Evolutionary conservation across 2,888 invertebrate genomes (phyloP), one percentile per base, ranked within the genome.

Genomic region (Athalia rosae): DNA sequence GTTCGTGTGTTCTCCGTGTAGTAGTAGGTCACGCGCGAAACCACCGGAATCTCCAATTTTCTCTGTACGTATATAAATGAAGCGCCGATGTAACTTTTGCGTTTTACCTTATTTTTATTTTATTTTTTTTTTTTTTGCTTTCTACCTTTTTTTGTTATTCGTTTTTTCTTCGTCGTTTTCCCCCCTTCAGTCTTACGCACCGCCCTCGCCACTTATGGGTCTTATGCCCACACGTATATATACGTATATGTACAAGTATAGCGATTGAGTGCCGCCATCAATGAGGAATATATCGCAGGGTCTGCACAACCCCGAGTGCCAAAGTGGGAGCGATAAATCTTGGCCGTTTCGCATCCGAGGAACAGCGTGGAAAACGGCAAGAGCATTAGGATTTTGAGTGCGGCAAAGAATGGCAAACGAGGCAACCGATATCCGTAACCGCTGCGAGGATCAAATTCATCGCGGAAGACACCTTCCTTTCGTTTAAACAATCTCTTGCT

Each of bases 201-300:
- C 28, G 28, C 28, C 28, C 28, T 28, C 28, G 2, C 28, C 28
- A 28, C 28, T 28, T 28, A 28, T 67, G 8, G 47, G 67, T 67
- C 67, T 67, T 50, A 50, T 15, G n/a, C 67, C 41, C 53, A 8
- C 5, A 3, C 28, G 53, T n/a, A 53, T 28, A 67, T n/a, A 58
- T n/a, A n/a, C n/a, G n/a, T n/a, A n/a, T n/a, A n/a, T n/a, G n/a
- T n/a, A n/a, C n/a, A n/a, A n/a, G n/a, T n/a, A n/a, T 13, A 45
- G 71, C 58, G 71, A 71, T 71, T 58, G 71, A 71, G 58, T 15
- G 58, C 71, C 56, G 56, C 58, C 71, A 45, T 58, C 71, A 58
- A 71, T 71, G 71, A 71, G 13, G 45, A 45, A 71, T 58, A 56
- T 58, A 67, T 67, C 67, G 67, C 67, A 28, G 48, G 53, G 48